Evolutionary conservation across 2,888 invertebrate species (phyloP).

Genomic region (Synergus itoensis): DNA sequence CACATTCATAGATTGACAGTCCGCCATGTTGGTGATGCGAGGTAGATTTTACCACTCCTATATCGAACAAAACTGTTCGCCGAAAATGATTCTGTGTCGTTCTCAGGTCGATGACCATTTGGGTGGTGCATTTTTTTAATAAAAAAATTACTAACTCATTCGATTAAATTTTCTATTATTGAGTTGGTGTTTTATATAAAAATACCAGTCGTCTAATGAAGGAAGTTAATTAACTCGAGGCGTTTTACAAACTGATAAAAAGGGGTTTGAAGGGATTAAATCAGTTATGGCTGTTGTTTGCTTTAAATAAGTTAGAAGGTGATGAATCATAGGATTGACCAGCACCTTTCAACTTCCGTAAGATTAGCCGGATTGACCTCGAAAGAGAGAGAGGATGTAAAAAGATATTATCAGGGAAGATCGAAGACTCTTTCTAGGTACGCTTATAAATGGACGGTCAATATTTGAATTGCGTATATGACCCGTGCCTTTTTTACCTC

Average conservation of each 20-base stretch:
- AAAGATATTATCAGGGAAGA: constrained; percentile 45
- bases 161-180: not conserved
- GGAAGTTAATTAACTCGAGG: not conserved
- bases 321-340: not conserved
- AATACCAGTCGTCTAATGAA: not conserved
- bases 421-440: constrained; percentile 53
- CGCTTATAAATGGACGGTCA: constrained; percentile 73
- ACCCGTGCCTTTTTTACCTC: constrained; percentile 42
- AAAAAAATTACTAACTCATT: not conserved
- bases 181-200: not conserved
- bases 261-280: not conserved
- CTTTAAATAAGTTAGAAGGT: not conserved
- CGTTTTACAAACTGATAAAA: not conserved
- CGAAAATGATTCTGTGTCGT: constrained; percentile 37
- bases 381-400: not conserved
- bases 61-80: constrained; percentile 39
- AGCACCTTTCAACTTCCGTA: not conserved
- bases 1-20: constrained; percentile 26
- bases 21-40: constrained; percentile 41
- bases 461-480: constrained; percentile 67
- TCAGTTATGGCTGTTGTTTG: not conserved
- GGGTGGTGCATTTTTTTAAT: not conserved
- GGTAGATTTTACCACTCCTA: constrained; percentile 34
- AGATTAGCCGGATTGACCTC: not conserved
- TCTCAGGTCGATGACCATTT: constrained; percentile 39